phyloP scores from a whole-genome alignment of 2,797 vertebrate genomes.

The Sebastes itinus region DNA sequence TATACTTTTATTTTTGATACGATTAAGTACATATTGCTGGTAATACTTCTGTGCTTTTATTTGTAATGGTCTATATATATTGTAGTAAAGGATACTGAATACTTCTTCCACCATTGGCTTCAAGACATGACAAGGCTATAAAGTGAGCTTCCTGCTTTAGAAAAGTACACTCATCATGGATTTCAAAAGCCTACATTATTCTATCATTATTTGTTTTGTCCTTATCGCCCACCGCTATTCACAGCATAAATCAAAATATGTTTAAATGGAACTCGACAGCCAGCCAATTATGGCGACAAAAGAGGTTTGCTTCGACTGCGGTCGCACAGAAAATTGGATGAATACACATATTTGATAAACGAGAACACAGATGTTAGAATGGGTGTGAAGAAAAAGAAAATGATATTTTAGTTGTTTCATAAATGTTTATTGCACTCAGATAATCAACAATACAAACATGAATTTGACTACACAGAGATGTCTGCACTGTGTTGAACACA shows the following conservation, averaged over 20 bases:
- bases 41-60: not conserved
- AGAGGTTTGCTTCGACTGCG: not conserved
- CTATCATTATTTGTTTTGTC: not conserved
- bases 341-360: not conserved
- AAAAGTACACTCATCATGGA: not conserved
- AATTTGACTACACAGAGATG: constrained; percentile 52
- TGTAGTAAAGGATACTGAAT: not conserved
- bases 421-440: constrained; percentile 82
- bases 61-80: not conserved
- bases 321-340: not conserved
- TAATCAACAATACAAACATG: constrained; percentile 79
- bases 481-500: constrained; percentile 50
- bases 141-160: not conserved
- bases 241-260: not conserved
- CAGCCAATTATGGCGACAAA: not conserved
- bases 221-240: not conserved
- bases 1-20: not conserved
- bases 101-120: not conserved
- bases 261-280: not conserved
- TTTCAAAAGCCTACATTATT: not conserved
- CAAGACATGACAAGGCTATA: not conserved
- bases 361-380: not conserved
- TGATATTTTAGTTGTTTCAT: constrained; percentile 38
- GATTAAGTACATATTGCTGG: not conserved
- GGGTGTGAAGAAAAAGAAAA: not conserved